Base-by-base conservation (phyloP, 1,140 invertebrate genomes). In the Zaprionus camerounensis region DNA sequence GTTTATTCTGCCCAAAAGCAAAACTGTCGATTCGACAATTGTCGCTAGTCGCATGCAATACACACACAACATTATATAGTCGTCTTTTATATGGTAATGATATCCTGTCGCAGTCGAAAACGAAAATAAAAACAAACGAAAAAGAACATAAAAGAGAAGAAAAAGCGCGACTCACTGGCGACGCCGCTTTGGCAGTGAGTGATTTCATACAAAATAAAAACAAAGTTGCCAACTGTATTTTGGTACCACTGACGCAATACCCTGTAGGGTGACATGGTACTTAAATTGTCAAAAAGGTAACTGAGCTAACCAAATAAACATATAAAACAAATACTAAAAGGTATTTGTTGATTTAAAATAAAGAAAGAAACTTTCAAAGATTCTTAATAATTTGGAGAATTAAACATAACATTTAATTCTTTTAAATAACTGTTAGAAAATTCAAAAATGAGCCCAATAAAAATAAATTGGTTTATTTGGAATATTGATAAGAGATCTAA, bases 1-100 rank as follows among this genome's bases (percentile, higher is more conserved):
- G 69, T 76, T n/a, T 1, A 13, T 5, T 31, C 46, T 31, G n/a
- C 34, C 56, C 41, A 38, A 59, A 65, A 61, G 9, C 22, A 34
- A 36, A 5, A 49, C 44, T 61, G 61, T 65, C 31, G 73, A 65
- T 76, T 85, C 81, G 81, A 76, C 75, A 69, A 76, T 49, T 68
- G 53, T 44, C 61, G 34, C 65, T 57, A 63, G 67, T 78, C 78
- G 68, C 72, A 79, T 81, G 85, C 85, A 82, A 70, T 83, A 38
- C 41, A 17, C n/a, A 51, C 20, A 24, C 13, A 51, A 22, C 46
- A 87, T 83, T 46, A 46, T 46, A 46, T 46, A n/a, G 70, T 67
- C 80, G 77, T 65, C 78, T 78, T 71, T 53, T 81, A 36, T 58
- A 78, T 91, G 90, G 85, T 91, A 91, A 91, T 91, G 81, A 91